phyloP scores from a whole-genome alignment of 1,140 invertebrate genomes.

The Drosophila kepulauana region DNA sequence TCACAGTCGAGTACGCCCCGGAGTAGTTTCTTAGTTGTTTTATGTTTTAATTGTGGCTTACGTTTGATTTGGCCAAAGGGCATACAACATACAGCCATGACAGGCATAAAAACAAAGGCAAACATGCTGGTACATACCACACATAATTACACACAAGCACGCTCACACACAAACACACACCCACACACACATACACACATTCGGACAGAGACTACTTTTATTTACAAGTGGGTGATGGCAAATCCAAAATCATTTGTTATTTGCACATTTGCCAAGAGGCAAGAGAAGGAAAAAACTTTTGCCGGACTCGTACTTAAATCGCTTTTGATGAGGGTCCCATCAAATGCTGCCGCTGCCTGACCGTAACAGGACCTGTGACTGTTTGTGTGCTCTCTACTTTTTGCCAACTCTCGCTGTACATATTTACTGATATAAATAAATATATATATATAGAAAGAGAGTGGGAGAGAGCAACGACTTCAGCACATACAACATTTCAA shows the following conservation, averaged over 20 bases:
- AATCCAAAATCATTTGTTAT: conserved; percentile 80
- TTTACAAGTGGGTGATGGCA: conserved; percentile 78
- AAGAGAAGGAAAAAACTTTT: conserved; percentile 60
- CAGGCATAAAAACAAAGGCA: conserved; percentile 78
- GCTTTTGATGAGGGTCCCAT: conserved; percentile 75
- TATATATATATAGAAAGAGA: not conserved
- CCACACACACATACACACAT: not conserved
- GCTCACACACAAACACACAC: no score
- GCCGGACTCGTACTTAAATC: conserved; percentile 67
- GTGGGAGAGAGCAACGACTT: no score
- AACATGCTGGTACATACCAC: conserved; percentile 69
- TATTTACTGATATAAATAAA: not conserved
- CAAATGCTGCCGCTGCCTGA: conserved; percentile 48
- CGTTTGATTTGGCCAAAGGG: conserved; percentile 78
- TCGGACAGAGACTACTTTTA: conserved; percentile 60
- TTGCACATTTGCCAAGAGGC: conserved; percentile 77
- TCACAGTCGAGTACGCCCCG: no score
- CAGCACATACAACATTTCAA: not conserved
- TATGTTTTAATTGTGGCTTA: conserved; percentile 82
- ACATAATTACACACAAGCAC: conserved; percentile 45
- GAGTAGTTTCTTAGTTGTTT: conserved; percentile 26
- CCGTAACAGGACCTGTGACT: conserved; percentile 27
- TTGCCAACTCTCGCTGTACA: no score
- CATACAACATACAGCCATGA: conserved; percentile 65
- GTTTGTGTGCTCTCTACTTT: not conserved